Evolutionary conservation across 2,797 vertebrate genomes (phyloP).

Genomic region (Syngnathus rostellatus): DNA sequence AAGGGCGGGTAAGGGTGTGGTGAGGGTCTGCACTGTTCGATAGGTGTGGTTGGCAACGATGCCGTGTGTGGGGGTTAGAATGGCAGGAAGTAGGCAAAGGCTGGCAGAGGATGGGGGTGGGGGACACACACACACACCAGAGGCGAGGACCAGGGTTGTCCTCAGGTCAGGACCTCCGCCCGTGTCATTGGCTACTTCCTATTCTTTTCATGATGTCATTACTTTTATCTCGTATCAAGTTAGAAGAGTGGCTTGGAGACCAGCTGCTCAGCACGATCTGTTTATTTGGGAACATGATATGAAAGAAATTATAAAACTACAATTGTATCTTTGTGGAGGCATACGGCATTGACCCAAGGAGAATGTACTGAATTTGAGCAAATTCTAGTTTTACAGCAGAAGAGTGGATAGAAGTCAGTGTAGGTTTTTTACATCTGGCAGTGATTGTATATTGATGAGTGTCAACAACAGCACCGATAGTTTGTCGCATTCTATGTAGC

Average conservation of each 20-base stretch:
- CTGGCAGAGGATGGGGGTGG: conserved; percentile 1
- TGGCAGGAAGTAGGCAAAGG: conserved; percentile 45
- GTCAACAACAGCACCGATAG: too few species aligned
- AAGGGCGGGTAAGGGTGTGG: conserved; percentile 18
- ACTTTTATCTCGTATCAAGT: not conserved
- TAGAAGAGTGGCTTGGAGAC: not conserved
- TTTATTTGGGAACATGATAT: not conserved
- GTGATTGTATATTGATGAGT: too few species aligned
- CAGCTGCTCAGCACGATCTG: not conserved
- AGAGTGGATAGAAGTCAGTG: not conserved
- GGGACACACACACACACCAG: not conserved
- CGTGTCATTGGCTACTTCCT: not conserved
- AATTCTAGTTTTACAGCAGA: not conserved
- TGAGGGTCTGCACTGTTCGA: conserved; percentile 10
- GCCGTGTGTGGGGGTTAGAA: conserved; percentile 19
- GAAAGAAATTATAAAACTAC: not conserved
- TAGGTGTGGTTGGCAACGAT: conserved; percentile 43
- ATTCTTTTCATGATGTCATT: not conserved
- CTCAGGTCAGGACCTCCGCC: conserved; percentile 4
- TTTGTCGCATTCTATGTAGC: too few species aligned
- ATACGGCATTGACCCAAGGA: too few species aligned
- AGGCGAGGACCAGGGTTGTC: not conserved
- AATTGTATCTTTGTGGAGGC: too few species aligned
- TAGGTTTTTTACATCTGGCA: too few species aligned
- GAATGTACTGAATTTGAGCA: not conserved